Evolutionary conservation across 2,888 invertebrate genomes (phyloP).

Genomic region (Agriopis leucophaearia): DNA sequence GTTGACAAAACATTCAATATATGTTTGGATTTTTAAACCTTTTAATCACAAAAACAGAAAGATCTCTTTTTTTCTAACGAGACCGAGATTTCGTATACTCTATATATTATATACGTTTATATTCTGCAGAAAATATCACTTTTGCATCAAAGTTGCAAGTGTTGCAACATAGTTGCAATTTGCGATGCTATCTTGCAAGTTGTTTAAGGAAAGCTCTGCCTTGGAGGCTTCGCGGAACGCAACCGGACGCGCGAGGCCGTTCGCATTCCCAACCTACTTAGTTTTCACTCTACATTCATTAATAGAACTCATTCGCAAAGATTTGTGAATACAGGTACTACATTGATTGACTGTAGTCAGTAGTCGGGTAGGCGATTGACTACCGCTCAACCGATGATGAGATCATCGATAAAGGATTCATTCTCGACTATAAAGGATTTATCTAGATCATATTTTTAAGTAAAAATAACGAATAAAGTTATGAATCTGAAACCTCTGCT

Average conservation of each 20-base stretch:
- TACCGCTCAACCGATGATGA: no score
- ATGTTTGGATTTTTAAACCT: not conserved
- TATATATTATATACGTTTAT: no score
- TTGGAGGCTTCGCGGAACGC: conserved; percentile 29
- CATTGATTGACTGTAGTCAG: no score
- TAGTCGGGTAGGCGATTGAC: no score
- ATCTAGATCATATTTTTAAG: no score
- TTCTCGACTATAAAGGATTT: no score
- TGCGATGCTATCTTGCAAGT: conserved; percentile 9
- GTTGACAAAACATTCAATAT: not conserved
- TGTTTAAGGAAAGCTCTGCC: conserved; percentile 29
- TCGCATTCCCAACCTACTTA: conserved; percentile 29
- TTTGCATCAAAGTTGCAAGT: no score
- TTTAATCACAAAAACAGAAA: not conserved
- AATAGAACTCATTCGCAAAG: conserved; percentile 9
- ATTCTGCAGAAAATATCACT: not conserved
- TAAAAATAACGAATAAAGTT: no score
- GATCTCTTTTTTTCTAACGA: not conserved
- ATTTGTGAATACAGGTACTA: not conserved
- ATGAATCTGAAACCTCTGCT: no score
- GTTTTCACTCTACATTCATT: conserved; percentile 29
- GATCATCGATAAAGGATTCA: no score
- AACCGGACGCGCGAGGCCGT: conserved; percentile 34
- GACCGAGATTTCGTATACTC: no score
- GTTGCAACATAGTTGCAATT: conserved; percentile 18